Base-by-base conservation (phyloP, 2,888 invertebrate genomes). In the Iselma pallidipennis region DNA sequence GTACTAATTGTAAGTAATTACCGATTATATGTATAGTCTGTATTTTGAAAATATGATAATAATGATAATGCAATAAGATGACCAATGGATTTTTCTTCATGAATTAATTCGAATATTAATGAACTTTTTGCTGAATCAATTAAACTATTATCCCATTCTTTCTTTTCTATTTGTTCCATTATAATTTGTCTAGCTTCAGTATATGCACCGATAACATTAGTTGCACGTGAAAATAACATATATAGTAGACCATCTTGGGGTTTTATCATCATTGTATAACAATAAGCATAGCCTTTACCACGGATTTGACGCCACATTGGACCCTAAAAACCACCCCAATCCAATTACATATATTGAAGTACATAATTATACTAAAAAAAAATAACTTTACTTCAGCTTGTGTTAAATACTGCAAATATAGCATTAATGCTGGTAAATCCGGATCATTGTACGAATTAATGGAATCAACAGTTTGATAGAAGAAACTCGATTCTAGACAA, bases 281-380 rank as follows among this genome's bases (percentile, higher is more conserved):
- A 86, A 81, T 96, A 96, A 0, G 95, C 88, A 55, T 93, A 86
- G 0, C 96, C 96, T 74, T 89, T 88, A 37, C 96, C 96, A 70
- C 96, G 86, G 67, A 96, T 91, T 78, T 91, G 87, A 55, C 89
- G 87, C 93, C 94, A 95, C 88, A 95, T 88, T 25, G 95, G 94
- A 54, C 95, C 95, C 90, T 91, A 80, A n/a, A 71, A 72, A 52
- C n/a, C n/a, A n/a, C n/a, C n/a, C n/a, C n/a, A n/a, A n/a, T n/a
- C n/a, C n/a, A n/a, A n/a, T n/a, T n/a, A n/a, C n/a, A n/a, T n/a
- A n/a, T n/a, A n/a, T n/a, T n/a, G n/a, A n/a, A n/a, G n/a, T n/a
- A n/a, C n/a, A n/a, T n/a, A n/a, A n/a, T n/a, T n/a, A n/a, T n/a
- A n/a, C n/a, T n/a, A n/a, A n/a, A n/a, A n/a, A n/a, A n/a, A n/a